Percentiles rank a stretch among this genome's conserved stretches.
These are phyloP conservation scores for Apodemia duryi DNA, from an alignment of 2,888 invertebrate genomes.

Conservation along the genomic window DNA sequence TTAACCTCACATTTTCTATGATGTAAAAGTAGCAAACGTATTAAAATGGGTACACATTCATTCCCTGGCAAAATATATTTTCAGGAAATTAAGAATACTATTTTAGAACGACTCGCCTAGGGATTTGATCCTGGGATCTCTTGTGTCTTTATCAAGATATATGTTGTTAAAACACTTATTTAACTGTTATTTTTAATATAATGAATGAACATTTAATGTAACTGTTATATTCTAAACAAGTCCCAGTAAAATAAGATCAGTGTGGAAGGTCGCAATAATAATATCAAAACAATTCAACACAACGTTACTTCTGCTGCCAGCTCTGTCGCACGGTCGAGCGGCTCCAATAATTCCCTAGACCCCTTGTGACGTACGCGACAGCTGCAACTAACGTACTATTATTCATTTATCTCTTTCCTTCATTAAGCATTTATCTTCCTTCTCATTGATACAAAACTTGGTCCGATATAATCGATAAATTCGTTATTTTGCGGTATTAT, in stretches of 20 bases:
- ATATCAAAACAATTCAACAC: slow-evolving; percentile 11
- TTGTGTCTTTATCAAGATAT: no score
- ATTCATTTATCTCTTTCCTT: slow-evolving; percentile 47
- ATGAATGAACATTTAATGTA: not conserved
- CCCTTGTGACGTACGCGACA: slow-evolving; percentile 69
- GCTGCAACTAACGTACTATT: slow-evolving; percentile 71
- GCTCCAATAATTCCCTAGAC: slow-evolving; percentile 55
- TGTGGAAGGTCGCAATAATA: slow-evolving; percentile 7
- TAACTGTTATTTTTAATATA: no score
- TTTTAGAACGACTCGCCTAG: no score
- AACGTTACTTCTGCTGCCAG: slow-evolving; percentile 10
- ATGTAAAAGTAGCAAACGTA: no score
- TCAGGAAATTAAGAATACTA: no score
- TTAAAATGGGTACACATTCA: no score
- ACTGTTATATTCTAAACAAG: not conserved
- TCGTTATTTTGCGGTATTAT: slow-evolving; percentile 2
- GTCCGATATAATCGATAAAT: not conserved
- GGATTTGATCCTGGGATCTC: no score
- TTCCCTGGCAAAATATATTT: no score
- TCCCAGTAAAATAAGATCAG: slow-evolving; percentile 5
- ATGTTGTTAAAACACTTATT: no score
- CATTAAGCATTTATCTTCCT: slow-evolving; percentile 38
- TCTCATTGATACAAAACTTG: slow-evolving; percentile 27
- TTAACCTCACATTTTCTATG: no score
- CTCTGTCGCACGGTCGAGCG: slow-evolving; percentile 54